Conservation (phyloP, 2,113 vertebrate species). For the Bolborhynchus lineola region DNA sequence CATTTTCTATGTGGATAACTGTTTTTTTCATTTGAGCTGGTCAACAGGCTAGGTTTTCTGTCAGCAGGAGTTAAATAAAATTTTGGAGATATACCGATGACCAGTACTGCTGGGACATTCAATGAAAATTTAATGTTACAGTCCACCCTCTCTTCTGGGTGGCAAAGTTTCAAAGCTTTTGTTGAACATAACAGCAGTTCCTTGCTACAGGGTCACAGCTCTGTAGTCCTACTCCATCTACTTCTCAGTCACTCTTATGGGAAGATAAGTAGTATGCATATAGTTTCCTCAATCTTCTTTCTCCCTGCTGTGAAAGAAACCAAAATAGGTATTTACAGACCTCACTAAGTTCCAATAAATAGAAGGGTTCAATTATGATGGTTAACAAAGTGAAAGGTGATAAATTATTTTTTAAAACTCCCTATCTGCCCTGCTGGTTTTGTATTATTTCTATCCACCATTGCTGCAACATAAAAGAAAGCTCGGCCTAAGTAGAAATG, state of each 20-base stretch:
- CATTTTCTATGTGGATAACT: neutral
- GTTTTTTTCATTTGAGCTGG: neutral
- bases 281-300: neutral
- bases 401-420: neutral
- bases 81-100: neutral
- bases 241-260: neutral
- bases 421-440: neutral
- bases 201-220: neutral
- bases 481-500: neutral
- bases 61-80: neutral
- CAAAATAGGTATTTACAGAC: neutral
- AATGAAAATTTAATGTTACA: neutral
- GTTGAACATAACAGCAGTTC: neutral
- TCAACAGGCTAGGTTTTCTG: neutral
- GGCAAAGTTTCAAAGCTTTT: neutral
- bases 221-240: neutral
- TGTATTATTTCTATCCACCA: neutral
- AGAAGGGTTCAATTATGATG: accelerated
- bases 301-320: neutral
- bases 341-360: neutral
- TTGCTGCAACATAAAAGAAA: neutral
- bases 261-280: neutral
- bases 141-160: neutral
- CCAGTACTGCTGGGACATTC: neutral
- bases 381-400: neutral